Evolutionary conservation across 2,113 vertebrate genomes (phyloP).

Genomic region (Dasyprocta punctata): DNA sequence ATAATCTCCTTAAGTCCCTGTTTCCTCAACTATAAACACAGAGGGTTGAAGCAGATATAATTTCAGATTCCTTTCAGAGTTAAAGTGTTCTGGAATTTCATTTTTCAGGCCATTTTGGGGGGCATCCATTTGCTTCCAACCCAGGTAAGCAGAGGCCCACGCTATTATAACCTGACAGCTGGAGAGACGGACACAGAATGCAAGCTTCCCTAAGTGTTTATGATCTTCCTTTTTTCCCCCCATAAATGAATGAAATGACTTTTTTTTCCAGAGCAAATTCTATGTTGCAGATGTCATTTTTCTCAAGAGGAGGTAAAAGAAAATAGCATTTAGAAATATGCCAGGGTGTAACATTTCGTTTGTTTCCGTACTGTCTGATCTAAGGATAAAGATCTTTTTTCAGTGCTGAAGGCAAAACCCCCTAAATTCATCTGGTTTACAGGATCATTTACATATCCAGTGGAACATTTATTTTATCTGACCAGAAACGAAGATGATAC

Average conservation of each 20-base stretch:
- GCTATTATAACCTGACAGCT: not conserved
- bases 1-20: not conserved
- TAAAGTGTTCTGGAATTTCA: not conserved
- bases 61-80: not conserved
- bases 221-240: conserved; percentile 53
- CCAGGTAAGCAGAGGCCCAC: not conserved
- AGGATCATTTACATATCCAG: conserved; percentile 81
- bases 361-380: conserved; percentile 79
- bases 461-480: conserved; percentile 85
- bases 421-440: conserved; percentile 82
- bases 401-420: conserved; percentile 79
- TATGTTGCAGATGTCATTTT: conserved; percentile 49
- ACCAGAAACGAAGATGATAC: conserved; percentile 82
- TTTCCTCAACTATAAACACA: not conserved
- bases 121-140: not conserved
- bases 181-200: not conserved
- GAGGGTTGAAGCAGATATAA: not conserved
- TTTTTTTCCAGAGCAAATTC: conserved; percentile 76
- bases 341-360: conserved; percentile 53
- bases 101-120: not conserved
- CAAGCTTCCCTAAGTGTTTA: conserved; percentile 45
- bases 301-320: conserved; percentile 43
- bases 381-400: conserved; percentile 80
- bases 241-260: conserved; percentile 77
- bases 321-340: conserved; percentile 70